Percentiles rank a stretch among this genome's conserved stretches.
phyloP scores from a whole-genome alignment of 2,888 invertebrate genomes.

The Clanis bilineata region DNA sequence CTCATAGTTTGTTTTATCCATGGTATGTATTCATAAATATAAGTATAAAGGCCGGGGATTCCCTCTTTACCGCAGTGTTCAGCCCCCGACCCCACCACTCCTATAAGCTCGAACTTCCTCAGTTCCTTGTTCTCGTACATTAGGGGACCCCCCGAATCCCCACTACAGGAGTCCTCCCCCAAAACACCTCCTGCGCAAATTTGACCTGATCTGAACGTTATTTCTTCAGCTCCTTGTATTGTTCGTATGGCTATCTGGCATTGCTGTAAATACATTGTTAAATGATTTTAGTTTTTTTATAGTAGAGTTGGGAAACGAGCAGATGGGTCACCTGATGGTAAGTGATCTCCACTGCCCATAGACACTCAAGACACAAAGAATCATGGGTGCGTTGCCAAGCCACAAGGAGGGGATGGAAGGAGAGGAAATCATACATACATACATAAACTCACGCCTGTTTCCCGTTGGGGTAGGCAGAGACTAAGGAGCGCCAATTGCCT shows the following conservation, averaged over 20 bases:
- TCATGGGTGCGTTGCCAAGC: too few species aligned
- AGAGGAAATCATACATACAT: too few species aligned
- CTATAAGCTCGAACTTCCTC: not conserved
- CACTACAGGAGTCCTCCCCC: slow-evolving; percentile 22
- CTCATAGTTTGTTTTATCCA: not conserved
- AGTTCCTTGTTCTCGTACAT: not conserved
- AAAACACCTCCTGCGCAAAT: slow-evolving; percentile 26
- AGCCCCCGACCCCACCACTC: not conserved
- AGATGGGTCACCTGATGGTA: too few species aligned
- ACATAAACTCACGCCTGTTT: too few species aligned
- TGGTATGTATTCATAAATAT: not conserved
- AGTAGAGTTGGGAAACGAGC: too few species aligned
- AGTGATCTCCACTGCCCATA: too few species aligned
- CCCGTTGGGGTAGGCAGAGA: too few species aligned
- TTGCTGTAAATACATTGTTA: slow-evolving; percentile 17
- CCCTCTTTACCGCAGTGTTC: not conserved
- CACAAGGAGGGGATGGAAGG: too few species aligned
- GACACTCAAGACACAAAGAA: too few species aligned
- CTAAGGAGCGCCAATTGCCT: too few species aligned
- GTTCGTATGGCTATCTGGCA: slow-evolving; percentile 19
- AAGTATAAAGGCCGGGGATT: not conserved
- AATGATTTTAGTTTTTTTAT: too few species aligned
- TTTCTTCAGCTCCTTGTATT: not conserved
- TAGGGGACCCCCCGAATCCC: not conserved
- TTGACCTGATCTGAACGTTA: slow-evolving; percentile 21